Evolutionary conservation across 2,113 vertebrate genomes (phyloP).

Genomic region (Tretioscincus oriximinensis): DNA sequence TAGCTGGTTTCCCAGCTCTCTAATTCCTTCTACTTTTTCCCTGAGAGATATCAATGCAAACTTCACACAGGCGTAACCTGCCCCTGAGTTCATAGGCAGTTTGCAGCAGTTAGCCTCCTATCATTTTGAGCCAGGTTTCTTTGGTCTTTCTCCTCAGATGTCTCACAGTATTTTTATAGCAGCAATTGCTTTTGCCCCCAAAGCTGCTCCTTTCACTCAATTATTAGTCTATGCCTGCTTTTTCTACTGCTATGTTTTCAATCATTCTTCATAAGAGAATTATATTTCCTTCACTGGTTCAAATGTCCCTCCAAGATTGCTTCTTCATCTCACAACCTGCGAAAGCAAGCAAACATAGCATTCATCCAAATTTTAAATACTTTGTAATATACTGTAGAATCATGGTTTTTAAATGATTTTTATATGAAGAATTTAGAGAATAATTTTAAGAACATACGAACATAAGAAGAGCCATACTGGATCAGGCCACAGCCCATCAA

Average conservation of each 20-base stretch:
- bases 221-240: conserved; percentile 5
- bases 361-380: too few relatives aligned
- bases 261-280: background rate
- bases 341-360: background rate
- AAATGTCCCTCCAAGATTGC: background rate
- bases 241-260: background rate
- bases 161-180: background rate
- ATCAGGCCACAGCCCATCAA: too few relatives aligned
- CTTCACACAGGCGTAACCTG: background rate
- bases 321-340: background rate
- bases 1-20: conserved; percentile 11
- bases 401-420: background rate
- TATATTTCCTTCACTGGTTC: background rate
- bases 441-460: too few relatives aligned
- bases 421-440: background rate
- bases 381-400: background rate
- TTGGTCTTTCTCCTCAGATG: conserved; percentile 26
- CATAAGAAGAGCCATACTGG: too few relatives aligned
- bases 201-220: background rate
- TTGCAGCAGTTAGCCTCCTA: background rate
- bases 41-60: background rate
- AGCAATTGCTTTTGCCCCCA: background rate
- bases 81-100: background rate
- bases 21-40: conserved; percentile 7
- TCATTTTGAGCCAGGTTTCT: background rate